Conservation (phyloP, 2,888 invertebrate species). For the Acheta domesticus region DNA sequence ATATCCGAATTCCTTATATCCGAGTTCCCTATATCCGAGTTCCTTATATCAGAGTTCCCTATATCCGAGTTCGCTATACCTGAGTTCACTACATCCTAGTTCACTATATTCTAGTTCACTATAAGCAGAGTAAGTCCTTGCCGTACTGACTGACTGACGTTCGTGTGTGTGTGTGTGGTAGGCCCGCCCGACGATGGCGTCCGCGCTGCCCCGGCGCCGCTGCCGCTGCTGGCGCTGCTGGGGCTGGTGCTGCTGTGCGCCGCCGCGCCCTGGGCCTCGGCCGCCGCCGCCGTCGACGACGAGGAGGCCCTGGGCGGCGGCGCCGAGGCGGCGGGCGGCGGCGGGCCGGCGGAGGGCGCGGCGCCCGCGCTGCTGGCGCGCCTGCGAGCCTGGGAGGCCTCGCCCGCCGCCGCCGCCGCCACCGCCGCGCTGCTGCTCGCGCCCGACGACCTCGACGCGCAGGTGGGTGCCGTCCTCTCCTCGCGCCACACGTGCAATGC, state of each 20-base stretch:
- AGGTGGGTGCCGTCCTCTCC: not conserved
- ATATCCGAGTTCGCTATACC: too few species aligned
- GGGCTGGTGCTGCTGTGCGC: not conserved
- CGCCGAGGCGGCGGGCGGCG: not conserved
- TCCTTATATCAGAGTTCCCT: too few species aligned
- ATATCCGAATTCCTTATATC: too few species aligned
- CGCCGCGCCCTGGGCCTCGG: not conserved
- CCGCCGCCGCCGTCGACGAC: not conserved
- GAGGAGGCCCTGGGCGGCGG: not conserved
- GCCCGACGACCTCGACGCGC: not conserved
- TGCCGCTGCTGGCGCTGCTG: not conserved
- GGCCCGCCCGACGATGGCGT: not conserved
- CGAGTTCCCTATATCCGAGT: too few species aligned
- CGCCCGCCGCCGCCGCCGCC: not conserved
- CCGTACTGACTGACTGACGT: too few species aligned
- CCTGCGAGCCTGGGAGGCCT: not conserved
- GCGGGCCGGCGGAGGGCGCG: not conserved
- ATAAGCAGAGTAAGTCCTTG: too few species aligned
- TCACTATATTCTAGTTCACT: too few species aligned
- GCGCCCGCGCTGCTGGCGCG: not conserved
- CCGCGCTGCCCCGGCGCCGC: not conserved
- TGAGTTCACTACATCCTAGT: too few species aligned
- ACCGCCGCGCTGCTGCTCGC: not conserved
- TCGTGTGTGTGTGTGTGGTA: too few species aligned
- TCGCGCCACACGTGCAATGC: too few species aligned